Base-by-base conservation (phyloP, 2,113 vertebrate genomes). In the Megaleporinus macrocephalus region DNA sequence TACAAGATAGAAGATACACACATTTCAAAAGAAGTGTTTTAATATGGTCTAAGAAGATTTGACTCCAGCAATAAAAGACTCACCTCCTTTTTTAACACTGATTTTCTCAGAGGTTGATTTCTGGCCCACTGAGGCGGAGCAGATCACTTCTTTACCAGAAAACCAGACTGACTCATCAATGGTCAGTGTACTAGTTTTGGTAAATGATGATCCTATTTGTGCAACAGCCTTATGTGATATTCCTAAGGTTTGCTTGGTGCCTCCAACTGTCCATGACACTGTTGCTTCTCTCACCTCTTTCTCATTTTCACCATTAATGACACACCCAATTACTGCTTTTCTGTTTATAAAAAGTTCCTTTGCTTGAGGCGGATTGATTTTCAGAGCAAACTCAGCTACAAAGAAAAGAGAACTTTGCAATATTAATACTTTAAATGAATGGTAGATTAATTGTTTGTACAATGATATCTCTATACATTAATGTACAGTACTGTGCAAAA, bases 271-370 rank as follows among this genome's bases (percentile, higher is more conserved):
- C 29, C 81, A 83, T 41, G 29, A 83, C 7, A 71, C 22, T 5
- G 20, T 49, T 16, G 78, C 18, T 20, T 9, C 6, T 61, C 51
- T 0, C n/a, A 51, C 65, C 22, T 44, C 55, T 0, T 27, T 20
- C 12, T 36, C 7, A 62, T 68, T 59, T 18, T 20, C 20, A 24
- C 80, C 73, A 71, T 24, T 62, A 36, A 77, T 14, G 29, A 77
- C 65, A 55, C 74, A 76, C 29, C 72, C 2, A 18, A 83, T 63
- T 68, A 78, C 49, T 22, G 47, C 16, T 72, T 33, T 27, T 14
- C 63, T 11, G 20, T 26, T 2, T 13, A 72, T 0, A 12, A 77
- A 83, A 20, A 83, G 16, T 0, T 83, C 66, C 63, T 14, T 78
- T 13, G 13, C 20, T 10, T 9, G 4, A 27, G 81, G 74, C 63